These are phyloP conservation scores for Linurgus olivaceus DNA, from an alignment of 2,797 vertebrate genomes.

Conservation along the genomic window DNA sequence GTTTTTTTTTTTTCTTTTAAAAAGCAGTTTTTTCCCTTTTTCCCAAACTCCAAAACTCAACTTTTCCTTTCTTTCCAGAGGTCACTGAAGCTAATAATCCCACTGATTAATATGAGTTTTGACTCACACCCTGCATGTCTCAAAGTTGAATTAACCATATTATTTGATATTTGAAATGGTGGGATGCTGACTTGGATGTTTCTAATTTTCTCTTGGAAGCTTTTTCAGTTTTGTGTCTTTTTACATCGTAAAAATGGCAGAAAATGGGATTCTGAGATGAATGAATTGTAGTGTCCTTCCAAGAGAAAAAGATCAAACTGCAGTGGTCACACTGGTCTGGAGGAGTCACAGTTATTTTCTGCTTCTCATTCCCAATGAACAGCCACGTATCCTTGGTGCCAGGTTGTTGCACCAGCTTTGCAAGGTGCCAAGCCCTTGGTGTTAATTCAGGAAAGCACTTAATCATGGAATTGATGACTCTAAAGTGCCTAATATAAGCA, in stretches of 20 bases:
- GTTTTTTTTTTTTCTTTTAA: too few species aligned
- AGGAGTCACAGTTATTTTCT: not conserved
- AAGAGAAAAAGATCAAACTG: not conserved
- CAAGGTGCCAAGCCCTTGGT: not conserved
- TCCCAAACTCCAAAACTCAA: too few species aligned
- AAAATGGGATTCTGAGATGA: not conserved
- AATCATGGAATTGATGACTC: slow-evolving; percentile 2
- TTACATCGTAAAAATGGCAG: not conserved
- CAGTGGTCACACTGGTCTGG: not conserved
- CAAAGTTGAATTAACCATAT: not conserved
- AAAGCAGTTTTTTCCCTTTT: too few species aligned
- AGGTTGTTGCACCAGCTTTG: not conserved
- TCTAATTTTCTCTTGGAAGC: not conserved
- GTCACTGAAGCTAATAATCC: not conserved
- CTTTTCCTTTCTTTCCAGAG: not conserved
- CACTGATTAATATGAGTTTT: not conserved
- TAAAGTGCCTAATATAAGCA: not conserved
- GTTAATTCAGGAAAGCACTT: slow-evolving; percentile 39
- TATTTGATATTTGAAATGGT: not conserved
- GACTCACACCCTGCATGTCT: not conserved
- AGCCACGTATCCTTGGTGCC: not conserved
- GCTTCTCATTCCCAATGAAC: not conserved
- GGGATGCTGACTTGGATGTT: not conserved
- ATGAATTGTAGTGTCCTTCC: not conserved
- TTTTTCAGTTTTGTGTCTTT: not conserved